These are phyloP conservation scores for Ceramica pisi DNA, from an alignment of 2,888 invertebrate genomes.

Conservation along the genomic window DNA sequence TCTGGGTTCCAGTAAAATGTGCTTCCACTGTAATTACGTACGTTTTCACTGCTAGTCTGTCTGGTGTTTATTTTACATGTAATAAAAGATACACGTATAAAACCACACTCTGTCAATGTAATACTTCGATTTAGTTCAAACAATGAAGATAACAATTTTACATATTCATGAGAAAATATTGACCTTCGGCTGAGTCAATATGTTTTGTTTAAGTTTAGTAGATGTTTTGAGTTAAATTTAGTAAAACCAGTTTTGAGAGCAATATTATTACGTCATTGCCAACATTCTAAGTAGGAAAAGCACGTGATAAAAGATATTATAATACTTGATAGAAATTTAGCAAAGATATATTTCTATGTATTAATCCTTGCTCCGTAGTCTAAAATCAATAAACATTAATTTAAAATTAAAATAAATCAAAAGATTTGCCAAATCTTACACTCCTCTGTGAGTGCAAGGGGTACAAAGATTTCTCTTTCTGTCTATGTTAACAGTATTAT, in stretches of 20 bases:
- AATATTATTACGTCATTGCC: conserved; percentile 9
- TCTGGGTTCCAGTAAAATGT: no score
- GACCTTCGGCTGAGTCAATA: conserved; percentile 44
- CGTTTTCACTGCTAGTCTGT: no score
- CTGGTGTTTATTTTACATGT: no score
- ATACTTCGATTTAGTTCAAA: conserved; percentile 39
- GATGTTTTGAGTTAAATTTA: conserved; percentile 22
- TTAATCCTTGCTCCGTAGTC: no score
- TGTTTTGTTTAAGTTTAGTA: conserved; percentile 19
- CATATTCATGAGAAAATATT: conserved; percentile 53
- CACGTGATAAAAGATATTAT: not conserved
- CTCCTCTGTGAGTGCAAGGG: not conserved
- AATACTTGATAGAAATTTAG: not conserved
- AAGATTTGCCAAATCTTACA: not conserved
- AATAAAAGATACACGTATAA: not conserved
- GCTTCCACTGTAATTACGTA: no score
- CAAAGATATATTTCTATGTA: no score
- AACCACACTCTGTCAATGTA: not conserved
- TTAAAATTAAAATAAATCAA: not conserved
- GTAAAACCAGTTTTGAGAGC: conserved; percentile 25
- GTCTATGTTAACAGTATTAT: no score
- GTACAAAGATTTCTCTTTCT: not conserved
- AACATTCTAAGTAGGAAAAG: not conserved
- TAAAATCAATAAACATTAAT: not conserved
- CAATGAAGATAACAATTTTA: conserved; percentile 39